Evolutionary conservation across 1,140 invertebrate species (phyloP), one percentile per base, ranked within the genome.

Genomic region (Vanessa tameamea): DNA sequence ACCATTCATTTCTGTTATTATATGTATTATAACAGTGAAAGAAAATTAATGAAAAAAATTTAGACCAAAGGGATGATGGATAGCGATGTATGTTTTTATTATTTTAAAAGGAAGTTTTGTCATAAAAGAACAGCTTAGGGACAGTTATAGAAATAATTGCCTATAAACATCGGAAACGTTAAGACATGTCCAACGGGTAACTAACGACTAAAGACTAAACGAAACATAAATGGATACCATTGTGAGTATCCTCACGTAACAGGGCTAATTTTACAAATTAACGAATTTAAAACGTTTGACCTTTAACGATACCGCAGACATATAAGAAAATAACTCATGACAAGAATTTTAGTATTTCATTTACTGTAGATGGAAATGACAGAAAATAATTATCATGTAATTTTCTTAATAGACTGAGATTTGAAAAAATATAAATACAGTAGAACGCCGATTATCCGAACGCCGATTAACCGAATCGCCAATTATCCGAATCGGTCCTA

Each of bases 201-300:
- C 9, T 20, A 16, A 55, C 9, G 16, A 55, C 16, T 16, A 8
- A 7, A 53, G n/a, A n/a, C 51, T 3, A n/a, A 15, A n/a, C 13
- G 48, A 14, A n/a, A 43, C 37, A 43, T 43, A 43, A 43, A 50
- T 50, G 13, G 15, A 15, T 50, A n/a, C 15, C 7, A 55, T 55
- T 55, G 8, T 11, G 8, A 55, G 51, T 20, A n/a, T 11, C 9
- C 51, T 55, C 51, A 55, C 51, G 51, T 55, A 55, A n/a, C 51
- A 43, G 9, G 37, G n/a, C 15, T 55, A 55, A 55, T 55, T 55
- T 55, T 20, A 55, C 51, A 55, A 55, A 55, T 55, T 55, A n/a
- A 55, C 51, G 7, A 16, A n/a, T 55, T 2, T 55, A 55, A 55
- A 55, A 55, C 51, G 51, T 23, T 55, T 55, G n/a, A 55, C 16